phyloP scores from a whole-genome alignment of 2,113 vertebrate species.

The Paraplagusia blochii region DNA sequence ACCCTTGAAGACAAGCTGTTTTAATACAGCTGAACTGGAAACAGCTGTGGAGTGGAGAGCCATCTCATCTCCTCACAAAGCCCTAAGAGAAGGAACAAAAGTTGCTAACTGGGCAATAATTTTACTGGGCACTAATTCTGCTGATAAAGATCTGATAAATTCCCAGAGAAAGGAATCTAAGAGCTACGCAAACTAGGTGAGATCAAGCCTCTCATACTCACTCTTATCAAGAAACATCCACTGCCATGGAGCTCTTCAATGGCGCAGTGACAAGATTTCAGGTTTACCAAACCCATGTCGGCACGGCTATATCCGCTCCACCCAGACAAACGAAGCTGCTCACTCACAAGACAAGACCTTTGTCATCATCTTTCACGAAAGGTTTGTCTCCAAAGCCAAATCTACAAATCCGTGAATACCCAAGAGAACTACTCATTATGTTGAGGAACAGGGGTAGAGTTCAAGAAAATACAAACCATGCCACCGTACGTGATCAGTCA shows the following conservation, averaged over 20 bases:
- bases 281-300: conserved; percentile 27
- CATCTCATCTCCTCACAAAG: conserved; percentile 30
- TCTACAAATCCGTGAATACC: no score
- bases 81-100: background rate
- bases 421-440: background rate
- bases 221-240: no score
- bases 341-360: background rate
- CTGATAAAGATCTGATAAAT: background rate
- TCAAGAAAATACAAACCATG: conserved; percentile 13
- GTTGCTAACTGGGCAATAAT: conserved; percentile 18
- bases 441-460: conserved; percentile 3
- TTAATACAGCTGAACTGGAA: conserved; percentile 1
- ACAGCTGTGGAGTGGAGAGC: conserved; percentile 1
- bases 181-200: background rate
- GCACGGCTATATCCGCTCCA: background rate
- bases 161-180: conserved; percentile 4
- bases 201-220: no score
- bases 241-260: conserved; percentile 19
- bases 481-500: conserved; percentile 3
- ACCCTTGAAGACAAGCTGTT: background rate
- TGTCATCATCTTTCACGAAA: no score
- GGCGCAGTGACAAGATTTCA: conserved; percentile 15
- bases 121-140: background rate
- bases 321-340: conserved; percentile 14
- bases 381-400: no score